phyloP scores from a whole-genome alignment of 2,797 vertebrate genomes.

The Manis pentadactyla region DNA sequence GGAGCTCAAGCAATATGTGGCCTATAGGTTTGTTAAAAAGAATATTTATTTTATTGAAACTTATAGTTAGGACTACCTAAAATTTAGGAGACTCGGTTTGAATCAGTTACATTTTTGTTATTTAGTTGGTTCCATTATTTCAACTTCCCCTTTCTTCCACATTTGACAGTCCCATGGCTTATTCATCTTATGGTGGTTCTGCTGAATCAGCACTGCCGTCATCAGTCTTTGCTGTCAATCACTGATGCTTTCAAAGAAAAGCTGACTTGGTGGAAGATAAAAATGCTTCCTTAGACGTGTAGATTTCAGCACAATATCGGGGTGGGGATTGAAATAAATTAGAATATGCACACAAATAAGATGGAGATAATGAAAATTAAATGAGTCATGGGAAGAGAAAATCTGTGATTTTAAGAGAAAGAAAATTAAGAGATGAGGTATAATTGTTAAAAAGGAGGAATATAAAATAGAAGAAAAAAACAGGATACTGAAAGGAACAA shows the following conservation, averaged over 20 bases:
- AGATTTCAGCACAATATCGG: background rate
- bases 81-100: background rate
- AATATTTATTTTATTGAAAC: background rate
- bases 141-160: background rate
- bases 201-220: constrained; percentile 20
- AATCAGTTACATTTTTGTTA: background rate
- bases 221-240: constrained; percentile 63
- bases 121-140: background rate
- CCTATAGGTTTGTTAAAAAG: background rate
- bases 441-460: background rate
- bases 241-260: constrained; percentile 44
- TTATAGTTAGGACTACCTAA: background rate
- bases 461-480: background rate
- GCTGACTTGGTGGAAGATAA: constrained; percentile 32
- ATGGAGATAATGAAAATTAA: background rate
- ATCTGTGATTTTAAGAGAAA: background rate
- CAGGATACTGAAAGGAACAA: background rate
- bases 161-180: background rate
- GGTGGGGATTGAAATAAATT: background rate
- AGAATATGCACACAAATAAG: background rate
- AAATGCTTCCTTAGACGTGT: background rate
- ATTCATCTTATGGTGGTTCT: constrained; percentile 2
- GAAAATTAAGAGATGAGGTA: background rate
- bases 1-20: background rate
- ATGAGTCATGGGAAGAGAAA: background rate